A percentile compares a stretch with the other conserved stretches of the same genome.
Evolutionary conservation across 2,888 invertebrate species (phyloP).

Genomic region (Calliopum simillimum): DNA sequence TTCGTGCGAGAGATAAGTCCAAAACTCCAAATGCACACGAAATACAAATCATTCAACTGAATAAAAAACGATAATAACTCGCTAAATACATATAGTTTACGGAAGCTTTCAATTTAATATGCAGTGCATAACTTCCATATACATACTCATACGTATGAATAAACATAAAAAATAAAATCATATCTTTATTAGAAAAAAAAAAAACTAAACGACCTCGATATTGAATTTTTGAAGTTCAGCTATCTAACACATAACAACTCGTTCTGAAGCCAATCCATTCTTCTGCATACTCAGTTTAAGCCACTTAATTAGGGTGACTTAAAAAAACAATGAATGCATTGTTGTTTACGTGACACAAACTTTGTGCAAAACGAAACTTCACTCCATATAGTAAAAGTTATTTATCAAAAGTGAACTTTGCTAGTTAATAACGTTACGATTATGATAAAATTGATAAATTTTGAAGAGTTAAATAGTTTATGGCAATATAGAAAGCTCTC

Average conservation of each 20-base stretch:
- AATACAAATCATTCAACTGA: slow-evolving; percentile 18
- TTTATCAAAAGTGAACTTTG: too few species aligned
- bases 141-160: too few species aligned
- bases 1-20: not conserved
- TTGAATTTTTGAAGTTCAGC: slow-evolving; percentile 2
- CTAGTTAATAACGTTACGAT: too few species aligned
- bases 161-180: too few species aligned
- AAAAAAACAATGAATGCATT: not conserved
- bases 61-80: not conserved
- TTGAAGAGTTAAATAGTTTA: too few species aligned
- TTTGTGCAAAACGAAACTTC: not conserved
- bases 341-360: not conserved
- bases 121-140: too few species aligned
- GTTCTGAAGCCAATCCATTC: not conserved
- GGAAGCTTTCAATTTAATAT: not conserved
- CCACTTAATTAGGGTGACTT: not conserved
- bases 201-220: slow-evolving; percentile 11
- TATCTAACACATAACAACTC: not conserved
- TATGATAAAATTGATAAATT: too few species aligned
- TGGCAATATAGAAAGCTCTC: too few species aligned
- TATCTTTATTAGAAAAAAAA: not conserved
- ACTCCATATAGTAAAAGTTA: too few species aligned
- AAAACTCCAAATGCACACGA: not conserved
- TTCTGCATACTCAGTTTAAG: not conserved
- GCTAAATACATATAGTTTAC: not conserved